Conservation (phyloP, 2,888 invertebrate genomes). For the Cantharis flavilabris region DNA sequence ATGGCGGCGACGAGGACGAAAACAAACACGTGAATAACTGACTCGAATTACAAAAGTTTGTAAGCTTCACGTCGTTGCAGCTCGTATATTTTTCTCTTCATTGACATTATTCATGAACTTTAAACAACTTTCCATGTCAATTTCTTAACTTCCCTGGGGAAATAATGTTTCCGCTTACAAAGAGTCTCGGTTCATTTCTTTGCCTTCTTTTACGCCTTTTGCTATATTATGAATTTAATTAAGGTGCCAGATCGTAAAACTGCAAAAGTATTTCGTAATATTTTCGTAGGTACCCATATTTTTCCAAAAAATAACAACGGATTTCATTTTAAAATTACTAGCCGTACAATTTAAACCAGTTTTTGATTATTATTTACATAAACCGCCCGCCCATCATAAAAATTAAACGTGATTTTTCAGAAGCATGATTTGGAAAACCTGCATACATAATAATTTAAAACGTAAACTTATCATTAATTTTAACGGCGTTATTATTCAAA, state of each 20-base stretch:
- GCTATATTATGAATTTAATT: slow-evolving; percentile 45
- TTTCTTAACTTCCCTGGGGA: slow-evolving; percentile 41
- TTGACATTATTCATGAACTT: slow-evolving; percentile 44
- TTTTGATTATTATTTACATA: background rate
- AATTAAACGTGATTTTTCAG: background rate
- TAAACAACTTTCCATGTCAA: slow-evolving; percentile 48
- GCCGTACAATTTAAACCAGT: background rate
- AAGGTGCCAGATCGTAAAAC: slow-evolving; percentile 39
- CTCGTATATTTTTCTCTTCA: slow-evolving; percentile 26
- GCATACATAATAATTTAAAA: slow-evolving; percentile 3
- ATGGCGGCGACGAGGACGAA: background rate
- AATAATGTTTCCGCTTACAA: slow-evolving; percentile 37
- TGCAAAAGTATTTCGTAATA: background rate
- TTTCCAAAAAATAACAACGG: background rate
- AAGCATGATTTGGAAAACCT: background rate
- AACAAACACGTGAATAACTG: background rate
- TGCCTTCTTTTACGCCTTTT: slow-evolving; percentile 35
- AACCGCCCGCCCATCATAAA: background rate
- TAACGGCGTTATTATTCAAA: background rate
- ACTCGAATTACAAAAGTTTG: slow-evolving; percentile 20
- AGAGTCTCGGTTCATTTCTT: slow-evolving; percentile 31
- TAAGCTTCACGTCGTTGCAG: slow-evolving; percentile 7
- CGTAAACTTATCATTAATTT: background rate
- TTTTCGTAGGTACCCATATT: background rate
- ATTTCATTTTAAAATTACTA: background rate